Conservation (phyloP, 2,113 vertebrate species). For the Gobio gobio region DNA sequence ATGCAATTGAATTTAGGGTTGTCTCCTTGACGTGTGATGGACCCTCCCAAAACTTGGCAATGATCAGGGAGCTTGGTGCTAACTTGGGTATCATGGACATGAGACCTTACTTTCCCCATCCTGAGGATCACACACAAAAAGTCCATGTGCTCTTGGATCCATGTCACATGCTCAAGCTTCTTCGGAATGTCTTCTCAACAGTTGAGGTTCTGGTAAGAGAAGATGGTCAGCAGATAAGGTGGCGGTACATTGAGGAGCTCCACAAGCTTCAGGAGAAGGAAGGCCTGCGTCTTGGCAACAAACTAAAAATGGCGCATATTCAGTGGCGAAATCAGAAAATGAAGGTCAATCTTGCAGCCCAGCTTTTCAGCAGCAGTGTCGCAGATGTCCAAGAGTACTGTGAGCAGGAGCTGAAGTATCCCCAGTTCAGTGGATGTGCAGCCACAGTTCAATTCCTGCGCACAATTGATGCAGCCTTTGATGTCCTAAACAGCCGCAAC, state of each 20-base stretch:
- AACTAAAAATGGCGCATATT: neutral
- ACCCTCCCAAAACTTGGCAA: neutral
- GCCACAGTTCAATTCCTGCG: too few species aligned
- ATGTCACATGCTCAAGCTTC: neutral
- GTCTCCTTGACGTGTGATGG: neutral
- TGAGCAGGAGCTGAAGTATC: too few species aligned
- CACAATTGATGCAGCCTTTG: too few species aligned
- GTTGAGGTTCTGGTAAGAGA: neutral
- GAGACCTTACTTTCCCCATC: neutral
- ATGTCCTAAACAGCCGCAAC: too few species aligned
- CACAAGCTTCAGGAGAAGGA: constrained; percentile 5
- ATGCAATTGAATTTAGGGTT: neutral
- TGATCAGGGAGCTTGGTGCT: neutral
- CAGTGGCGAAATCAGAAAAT: too few species aligned
- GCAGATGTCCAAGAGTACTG: too few species aligned
- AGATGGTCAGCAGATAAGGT: neutral
- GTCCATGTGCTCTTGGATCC: neutral
- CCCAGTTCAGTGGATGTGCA: too few species aligned
- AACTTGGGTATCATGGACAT: neutral
- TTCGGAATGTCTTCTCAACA: neutral
- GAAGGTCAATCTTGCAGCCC: too few species aligned
- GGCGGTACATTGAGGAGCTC: neutral
- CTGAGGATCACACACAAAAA: neutral
- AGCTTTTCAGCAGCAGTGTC: too few species aligned
- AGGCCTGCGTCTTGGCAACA: neutral